phyloP scores from a whole-genome alignment of 2,888 invertebrate species.

The Pheosia gnoma region DNA sequence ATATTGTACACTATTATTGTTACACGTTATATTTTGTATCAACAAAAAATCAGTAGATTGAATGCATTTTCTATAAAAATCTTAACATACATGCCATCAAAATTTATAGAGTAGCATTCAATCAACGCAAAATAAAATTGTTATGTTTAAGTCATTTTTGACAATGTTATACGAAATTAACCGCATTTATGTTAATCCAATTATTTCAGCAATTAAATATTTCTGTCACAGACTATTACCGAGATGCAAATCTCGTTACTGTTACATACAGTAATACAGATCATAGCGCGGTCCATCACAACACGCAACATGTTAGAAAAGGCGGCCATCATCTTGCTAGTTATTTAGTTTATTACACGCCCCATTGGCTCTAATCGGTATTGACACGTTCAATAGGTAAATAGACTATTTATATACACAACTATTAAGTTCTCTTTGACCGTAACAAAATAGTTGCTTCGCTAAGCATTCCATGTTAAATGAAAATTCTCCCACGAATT shows the following conservation, averaged over 20 bases:
- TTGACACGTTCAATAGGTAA: slow-evolving; percentile 39
- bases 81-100: too few species aligned
- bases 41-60: too few species aligned
- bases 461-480: slow-evolving; percentile 11
- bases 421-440: slow-evolving; percentile 16
- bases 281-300: slow-evolving; percentile 9
- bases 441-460: slow-evolving; percentile 10
- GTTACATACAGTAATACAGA: background rate
- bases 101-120: too few species aligned
- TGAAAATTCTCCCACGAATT: slow-evolving; percentile 13
- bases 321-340: slow-evolving; percentile 39
- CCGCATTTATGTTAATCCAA: too few species aligned
- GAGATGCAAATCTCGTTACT: background rate
- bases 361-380: slow-evolving; percentile 38
- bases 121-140: too few species aligned
- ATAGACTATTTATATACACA: slow-evolving; percentile 17
- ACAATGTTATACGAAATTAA: too few species aligned
- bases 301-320: slow-evolving; percentile 43
- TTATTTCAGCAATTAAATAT: background rate
- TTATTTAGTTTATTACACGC: slow-evolving; percentile 34
- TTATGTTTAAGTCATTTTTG: too few species aligned
- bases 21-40: too few species aligned
- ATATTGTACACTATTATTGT: too few species aligned
- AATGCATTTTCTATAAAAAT: too few species aligned
- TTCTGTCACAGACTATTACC: background rate